phyloP scores from a whole-genome alignment of 2,797 vertebrate genomes.

The Hypotaenidia okinawae region DNA sequence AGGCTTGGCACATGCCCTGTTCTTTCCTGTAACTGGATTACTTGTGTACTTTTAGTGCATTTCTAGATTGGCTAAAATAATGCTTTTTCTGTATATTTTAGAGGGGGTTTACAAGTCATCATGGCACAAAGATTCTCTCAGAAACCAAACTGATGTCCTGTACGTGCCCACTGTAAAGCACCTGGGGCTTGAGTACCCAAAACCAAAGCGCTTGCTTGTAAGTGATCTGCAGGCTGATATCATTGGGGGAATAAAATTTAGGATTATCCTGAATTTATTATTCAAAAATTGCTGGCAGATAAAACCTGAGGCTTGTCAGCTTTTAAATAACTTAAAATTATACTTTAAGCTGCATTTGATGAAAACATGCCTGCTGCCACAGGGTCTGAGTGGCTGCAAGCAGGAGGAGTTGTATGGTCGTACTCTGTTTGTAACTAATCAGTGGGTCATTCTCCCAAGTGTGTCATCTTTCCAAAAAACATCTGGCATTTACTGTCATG shows the following conservation, averaged over 20 bases:
- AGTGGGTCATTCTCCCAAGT: not conserved
- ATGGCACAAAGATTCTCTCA: constrained; percentile 17
- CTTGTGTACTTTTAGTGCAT: not conserved
- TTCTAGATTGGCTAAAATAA: constrained; percentile 30
- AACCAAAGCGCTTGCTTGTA: not conserved
- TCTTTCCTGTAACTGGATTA: constrained; percentile 58
- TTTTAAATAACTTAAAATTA: constrained; percentile 6
- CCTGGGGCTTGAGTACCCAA: not conserved
- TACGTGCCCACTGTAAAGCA: not conserved
- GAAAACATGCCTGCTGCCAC: not conserved
- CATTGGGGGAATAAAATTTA: not conserved
- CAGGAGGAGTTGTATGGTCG: not conserved
- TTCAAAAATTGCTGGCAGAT: not conserved
- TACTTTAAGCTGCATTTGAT: not conserved
- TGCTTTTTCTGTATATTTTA: constrained; percentile 7
- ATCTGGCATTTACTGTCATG: not conserved
- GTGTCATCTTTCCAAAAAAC: not conserved
- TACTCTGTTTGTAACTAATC: not conserved
- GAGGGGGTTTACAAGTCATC: not conserved
- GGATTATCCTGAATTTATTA: not conserved
- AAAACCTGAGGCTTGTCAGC: not conserved
- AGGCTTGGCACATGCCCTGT: constrained; percentile 34
- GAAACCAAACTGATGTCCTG: not conserved
- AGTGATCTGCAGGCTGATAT: not conserved
- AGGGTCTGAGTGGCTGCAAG: not conserved